Evolutionary conservation across 2,888 invertebrate genomes (phyloP), one percentile per base, ranked within the genome.

Genomic region (Limnephilus marmoratus): DNA sequence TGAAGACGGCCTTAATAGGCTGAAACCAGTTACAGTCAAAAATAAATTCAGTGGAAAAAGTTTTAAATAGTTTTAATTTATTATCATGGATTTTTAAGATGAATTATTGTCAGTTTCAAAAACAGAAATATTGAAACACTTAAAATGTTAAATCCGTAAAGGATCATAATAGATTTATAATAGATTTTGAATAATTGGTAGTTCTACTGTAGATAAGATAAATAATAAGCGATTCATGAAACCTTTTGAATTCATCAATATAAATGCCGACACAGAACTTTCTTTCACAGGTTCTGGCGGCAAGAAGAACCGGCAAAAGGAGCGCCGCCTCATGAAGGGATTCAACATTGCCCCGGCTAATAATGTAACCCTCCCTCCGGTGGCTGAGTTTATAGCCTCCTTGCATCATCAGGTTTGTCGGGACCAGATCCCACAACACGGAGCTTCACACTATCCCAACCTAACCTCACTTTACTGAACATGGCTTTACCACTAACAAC

Each of bases 281-380:
- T 93, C 93, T 83, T 93, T 94, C 94, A 91, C 95, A 98, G 98
- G 98, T 94, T 97, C 98, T 93, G 98, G 98, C 94, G 99, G 99
- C 91, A 99, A 99, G 95, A 99, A 99, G 96, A 98, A 99, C 95
- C 97, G 99, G 0, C 98, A 98, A 95, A 98, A 99, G 95, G 99
- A 99, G 95, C 97, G 99, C 0, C 97, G 99, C 1, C 96, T 99
- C 91, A 98, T 99, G 98, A 99, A 99, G 95, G 99, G 98, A 29
- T 99, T 99, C 96, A 98, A 99, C 96, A 98, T 98, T 94, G 98
- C 97, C 29, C 97, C 98, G 68, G 96, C 96, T 90, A 95, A 96
- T 92, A 96, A 97, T 93, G 96, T 96, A 37, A 95, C 96, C 93
- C 95, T 98, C 94, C 97, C 98, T 90, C 98, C 98, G 0, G 98